Conservation (phyloP, 2,888 invertebrate genomes). For the Pimpla rufipes region DNA sequence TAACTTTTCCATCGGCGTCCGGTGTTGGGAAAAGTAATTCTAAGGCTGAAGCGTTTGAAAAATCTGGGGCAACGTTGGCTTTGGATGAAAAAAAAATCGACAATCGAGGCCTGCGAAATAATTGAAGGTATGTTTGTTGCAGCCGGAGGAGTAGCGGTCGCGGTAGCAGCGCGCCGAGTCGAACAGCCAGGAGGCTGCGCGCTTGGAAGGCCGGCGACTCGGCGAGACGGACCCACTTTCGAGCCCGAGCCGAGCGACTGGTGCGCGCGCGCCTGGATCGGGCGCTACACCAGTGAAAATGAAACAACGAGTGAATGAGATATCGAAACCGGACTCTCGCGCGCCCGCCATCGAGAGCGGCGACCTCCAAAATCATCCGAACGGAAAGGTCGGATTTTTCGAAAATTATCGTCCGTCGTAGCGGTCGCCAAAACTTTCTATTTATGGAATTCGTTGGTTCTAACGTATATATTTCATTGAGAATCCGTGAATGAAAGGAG, state of each 20-base stretch:
- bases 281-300: slow-evolving; percentile 36
- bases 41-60: too few relatives aligned
- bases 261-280: background rate
- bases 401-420: background rate
- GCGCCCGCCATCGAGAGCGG: background rate
- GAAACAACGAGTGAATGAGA: slow-evolving; percentile 63
- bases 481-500: slow-evolving; percentile 2
- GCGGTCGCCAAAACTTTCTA: background rate
- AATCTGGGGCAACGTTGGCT: too few relatives aligned
- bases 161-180: background rate
- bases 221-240: slow-evolving; percentile 60
- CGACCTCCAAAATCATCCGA: slow-evolving; percentile 46
- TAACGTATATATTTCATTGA: slow-evolving; percentile 1
- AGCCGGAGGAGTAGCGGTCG: background rate
- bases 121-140: slow-evolving; percentile 26
- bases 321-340: slow-evolving; percentile 32
- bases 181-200: slow-evolving; percentile 25
- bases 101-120: slow-evolving; percentile 17
- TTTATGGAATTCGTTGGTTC: background rate
- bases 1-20: too few relatives aligned
- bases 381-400: slow-evolving; percentile 45
- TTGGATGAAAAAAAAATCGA: background rate
- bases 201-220: slow-evolving; percentile 29
- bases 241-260: slow-evolving; percentile 36
- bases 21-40: too few relatives aligned